A percentile compares a stretch with the other conserved stretches of the same genome.
Conservation (phyloP, 2,888 invertebrate species). For the Zeuzera pyrina region DNA sequence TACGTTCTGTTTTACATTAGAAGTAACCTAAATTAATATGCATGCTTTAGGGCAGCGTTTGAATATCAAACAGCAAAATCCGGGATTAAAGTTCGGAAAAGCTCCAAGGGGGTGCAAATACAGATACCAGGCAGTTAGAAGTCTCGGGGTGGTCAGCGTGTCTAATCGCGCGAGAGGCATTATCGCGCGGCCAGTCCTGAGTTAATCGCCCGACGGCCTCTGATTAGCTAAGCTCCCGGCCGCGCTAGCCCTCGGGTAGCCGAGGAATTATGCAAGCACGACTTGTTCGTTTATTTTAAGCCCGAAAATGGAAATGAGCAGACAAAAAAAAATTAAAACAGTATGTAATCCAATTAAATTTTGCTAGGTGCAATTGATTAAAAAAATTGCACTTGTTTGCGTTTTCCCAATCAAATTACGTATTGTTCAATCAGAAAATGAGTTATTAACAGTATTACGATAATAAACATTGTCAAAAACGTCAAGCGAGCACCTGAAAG, state of each 20-base stretch:
- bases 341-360: too few species aligned
- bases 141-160: constrained; percentile 54
- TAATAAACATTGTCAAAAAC: constrained; percentile 16
- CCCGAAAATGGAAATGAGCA: constrained; percentile 29
- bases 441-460: too few species aligned
- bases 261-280: constrained; percentile 60
- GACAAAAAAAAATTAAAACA: constrained; percentile 18
- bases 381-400: too few species aligned
- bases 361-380: too few species aligned
- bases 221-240: constrained; percentile 65
- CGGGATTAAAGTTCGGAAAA: constrained; percentile 19
- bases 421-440: too few species aligned
- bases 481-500: constrained; percentile 34
- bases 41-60: too few species aligned
- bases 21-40: too few species aligned
- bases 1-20: too few species aligned
- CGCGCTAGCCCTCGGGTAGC: constrained; percentile 49
- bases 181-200: constrained; percentile 53
- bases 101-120: constrained; percentile 6
- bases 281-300: constrained; percentile 32
- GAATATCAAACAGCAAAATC: constrained; percentile 2
- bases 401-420: too few species aligned
- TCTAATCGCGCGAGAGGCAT: constrained; percentile 66
- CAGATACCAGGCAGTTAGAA: constrained; percentile 43
- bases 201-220: constrained; percentile 59